A percentile compares a stretch with the other conserved stretches of the same genome.
Evolutionary conservation across 2,113 vertebrate species (phyloP).

Genomic region (Chinchilla lanigera): DNA sequence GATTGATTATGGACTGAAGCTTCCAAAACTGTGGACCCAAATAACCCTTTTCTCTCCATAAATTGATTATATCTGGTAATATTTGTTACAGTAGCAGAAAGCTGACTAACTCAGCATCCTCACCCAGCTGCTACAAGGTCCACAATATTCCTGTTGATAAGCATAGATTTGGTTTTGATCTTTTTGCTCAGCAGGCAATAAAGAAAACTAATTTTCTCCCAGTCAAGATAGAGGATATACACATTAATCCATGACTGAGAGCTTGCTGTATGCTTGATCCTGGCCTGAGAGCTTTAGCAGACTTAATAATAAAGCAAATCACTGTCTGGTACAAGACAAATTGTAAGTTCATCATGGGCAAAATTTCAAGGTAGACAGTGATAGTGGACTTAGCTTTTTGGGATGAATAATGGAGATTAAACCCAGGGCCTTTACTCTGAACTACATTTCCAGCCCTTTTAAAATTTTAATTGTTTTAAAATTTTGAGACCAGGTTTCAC

Average conservation of each 20-base stretch:
- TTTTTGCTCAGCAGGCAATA: background rate
- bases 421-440: background rate
- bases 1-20: background rate
- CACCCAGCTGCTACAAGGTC: background rate
- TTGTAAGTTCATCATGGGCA: accelerated
- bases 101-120: background rate
- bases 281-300: background rate
- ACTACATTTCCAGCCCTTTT: background rate
- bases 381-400: background rate
- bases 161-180: background rate
- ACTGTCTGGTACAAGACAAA: background rate
- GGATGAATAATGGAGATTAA: background rate
- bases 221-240: background rate
- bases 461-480: background rate
- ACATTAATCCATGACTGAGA: background rate
- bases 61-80: background rate
- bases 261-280: background rate
- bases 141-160: background rate
- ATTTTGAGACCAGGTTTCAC: background rate
- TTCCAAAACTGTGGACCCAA: background rate
- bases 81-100: background rate
- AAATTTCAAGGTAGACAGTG: background rate
- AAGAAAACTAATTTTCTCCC: background rate
- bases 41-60: background rate
- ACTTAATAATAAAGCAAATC: background rate